Percentiles rank a stretch among this genome's conserved stretches.
phyloP scores from a whole-genome alignment of 1,140 invertebrate genomes.

The Drosophila biarmipes region DNA sequence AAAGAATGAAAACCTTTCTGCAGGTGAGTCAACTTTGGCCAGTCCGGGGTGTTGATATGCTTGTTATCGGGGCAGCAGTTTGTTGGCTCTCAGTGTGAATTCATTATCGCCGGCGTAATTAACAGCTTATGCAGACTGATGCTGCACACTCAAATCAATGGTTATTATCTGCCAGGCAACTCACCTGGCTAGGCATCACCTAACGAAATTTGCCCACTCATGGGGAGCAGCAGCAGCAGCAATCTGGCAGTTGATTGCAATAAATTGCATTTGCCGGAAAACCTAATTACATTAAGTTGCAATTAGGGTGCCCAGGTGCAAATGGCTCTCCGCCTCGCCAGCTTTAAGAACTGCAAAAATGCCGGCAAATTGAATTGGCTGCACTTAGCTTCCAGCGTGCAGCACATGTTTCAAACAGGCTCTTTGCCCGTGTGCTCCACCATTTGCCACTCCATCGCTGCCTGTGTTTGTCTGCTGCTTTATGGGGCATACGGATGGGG shows the following conservation, averaged over 20 bases:
- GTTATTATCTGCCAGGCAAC: constrained; percentile 21
- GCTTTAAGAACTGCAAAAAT: constrained; percentile 43
- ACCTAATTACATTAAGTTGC: constrained; percentile 76
- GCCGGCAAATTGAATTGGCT: constrained; percentile 68
- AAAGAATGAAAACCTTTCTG: constrained; percentile 3
- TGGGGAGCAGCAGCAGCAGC: constrained; percentile 25
- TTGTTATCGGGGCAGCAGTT: neutral
- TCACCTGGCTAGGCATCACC: constrained; percentile 16
- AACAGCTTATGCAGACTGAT: constrained; percentile 20
- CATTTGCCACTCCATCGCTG: constrained; percentile 11
- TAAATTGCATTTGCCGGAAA: constrained; percentile 66
- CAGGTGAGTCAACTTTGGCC: neutral
- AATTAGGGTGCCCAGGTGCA: constrained; percentile 60
- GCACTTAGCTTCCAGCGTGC: constrained; percentile 65
- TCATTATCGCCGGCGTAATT: constrained; percentile 40
- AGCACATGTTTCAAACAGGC: neutral
- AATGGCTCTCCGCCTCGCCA: constrained; percentile 1
- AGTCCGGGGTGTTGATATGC: neutral
- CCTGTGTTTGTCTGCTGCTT: constrained; percentile 21
- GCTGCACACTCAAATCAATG: constrained; percentile 18
- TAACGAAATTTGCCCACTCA: constrained; percentile 28
- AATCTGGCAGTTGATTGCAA: constrained; percentile 60
- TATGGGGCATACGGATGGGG: constrained; percentile 37
- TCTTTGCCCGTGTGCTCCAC: constrained; percentile 1
- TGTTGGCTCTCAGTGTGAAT: constrained; percentile 15